Conservation (phyloP, 2,797 vertebrate genomes). For the Falco berigora region DNA sequence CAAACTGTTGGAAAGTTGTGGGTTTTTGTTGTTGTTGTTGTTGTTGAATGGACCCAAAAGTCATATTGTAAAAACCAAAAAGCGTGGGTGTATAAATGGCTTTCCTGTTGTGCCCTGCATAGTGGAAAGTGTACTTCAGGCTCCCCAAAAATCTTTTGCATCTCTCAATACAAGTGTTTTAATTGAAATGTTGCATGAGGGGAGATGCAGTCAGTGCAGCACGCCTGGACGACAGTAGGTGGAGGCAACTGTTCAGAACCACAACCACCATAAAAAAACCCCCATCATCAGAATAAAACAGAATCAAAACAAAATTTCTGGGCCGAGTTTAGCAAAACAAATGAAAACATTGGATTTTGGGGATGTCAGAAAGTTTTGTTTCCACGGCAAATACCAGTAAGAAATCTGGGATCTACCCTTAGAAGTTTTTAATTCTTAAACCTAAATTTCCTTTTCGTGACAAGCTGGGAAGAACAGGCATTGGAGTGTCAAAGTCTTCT, state of each 20-base stretch:
- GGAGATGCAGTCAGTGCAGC: background rate
- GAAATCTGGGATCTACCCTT: background rate
- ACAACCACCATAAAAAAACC: background rate
- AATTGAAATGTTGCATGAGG: background rate
- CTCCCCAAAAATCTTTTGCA: background rate
- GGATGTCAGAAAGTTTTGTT: background rate
- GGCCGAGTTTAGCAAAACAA: background rate
- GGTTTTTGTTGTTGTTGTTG: background rate
- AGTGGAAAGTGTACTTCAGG: background rate
- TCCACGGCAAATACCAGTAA: background rate
- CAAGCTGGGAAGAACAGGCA: background rate
- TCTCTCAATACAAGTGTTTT: background rate
- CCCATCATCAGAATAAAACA: background rate
- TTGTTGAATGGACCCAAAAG: background rate
- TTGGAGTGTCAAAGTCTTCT: background rate
- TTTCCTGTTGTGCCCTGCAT: fast-evolving
- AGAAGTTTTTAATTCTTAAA: background rate
- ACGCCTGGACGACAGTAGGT: background rate
- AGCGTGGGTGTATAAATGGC: background rate
- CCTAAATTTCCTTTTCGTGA: background rate
- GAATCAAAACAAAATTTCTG: background rate
- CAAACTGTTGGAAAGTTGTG: background rate
- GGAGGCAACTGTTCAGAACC: background rate
- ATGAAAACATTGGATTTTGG: background rate
- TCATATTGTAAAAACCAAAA: background rate